phyloP scores from a whole-genome alignment of 2,113 vertebrate genomes.

The Prinia subflava region DNA sequence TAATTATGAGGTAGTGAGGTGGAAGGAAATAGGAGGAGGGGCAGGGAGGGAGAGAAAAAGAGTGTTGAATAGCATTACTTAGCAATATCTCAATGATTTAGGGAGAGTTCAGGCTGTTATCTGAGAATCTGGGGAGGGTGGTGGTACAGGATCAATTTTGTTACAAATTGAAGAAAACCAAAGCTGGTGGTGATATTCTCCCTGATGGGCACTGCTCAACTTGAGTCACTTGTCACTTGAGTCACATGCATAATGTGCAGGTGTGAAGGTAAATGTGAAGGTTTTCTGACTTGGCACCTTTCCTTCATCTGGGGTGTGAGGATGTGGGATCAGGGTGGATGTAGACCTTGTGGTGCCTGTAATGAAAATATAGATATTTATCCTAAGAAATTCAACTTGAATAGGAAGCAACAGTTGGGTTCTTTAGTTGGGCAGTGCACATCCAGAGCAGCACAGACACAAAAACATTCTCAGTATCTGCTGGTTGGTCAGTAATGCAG shows the following conservation, averaged over 20 bases:
- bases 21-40: background rate
- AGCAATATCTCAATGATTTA: rapidly evolving
- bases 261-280: background rate
- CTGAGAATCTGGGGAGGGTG: background rate
- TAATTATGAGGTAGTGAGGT: background rate
- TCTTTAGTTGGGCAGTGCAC: background rate
- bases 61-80: background rate
- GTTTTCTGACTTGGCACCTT: background rate
- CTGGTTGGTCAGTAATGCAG: background rate
- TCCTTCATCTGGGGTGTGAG: background rate
- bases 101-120: background rate
- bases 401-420: background rate
- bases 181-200: background rate
- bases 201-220: background rate
- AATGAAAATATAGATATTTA: background rate
- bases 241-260: no score
- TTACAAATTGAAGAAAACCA: background rate
- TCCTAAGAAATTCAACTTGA: background rate
- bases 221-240: background rate
- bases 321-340: background rate
- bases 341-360: background rate
- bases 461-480: background rate
- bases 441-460: background rate
- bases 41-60: background rate
- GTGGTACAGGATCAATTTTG: background rate